Percentiles rank a stretch among this genome's conserved stretches.
Evolutionary conservation across 1,140 invertebrate genomes (phyloP).

Genomic region (Amyelois transitella): DNA sequence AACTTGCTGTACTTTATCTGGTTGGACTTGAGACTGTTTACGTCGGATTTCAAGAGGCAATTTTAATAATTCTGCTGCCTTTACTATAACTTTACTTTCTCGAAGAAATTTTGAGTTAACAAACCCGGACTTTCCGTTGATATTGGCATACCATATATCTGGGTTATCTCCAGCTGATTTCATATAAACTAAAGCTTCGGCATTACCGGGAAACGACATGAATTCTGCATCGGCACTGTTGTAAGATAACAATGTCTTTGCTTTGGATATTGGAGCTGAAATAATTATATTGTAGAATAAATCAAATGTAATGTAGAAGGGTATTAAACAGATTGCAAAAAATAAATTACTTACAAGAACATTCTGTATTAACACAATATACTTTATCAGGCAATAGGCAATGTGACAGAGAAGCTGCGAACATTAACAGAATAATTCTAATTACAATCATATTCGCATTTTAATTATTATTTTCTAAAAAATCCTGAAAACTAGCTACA

Average conservation of each 20-base stretch:
- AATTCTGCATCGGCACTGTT: conserved; percentile 74
- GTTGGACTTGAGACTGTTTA: conserved; percentile 32
- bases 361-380: conserved; percentile 57
- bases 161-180: conserved; percentile 80
- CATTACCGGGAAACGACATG: conserved; percentile 78
- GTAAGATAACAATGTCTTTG: conserved; percentile 77
- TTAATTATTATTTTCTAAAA: conserved; percentile 47
- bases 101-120: conserved; percentile 75
- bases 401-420: conserved; percentile 41
- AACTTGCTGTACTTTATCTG: conserved; percentile 57
- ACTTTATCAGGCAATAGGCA: conserved; percentile 61
- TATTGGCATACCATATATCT: conserved; percentile 83
- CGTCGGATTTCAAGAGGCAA: conserved; percentile 32
- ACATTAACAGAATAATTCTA: conserved; percentile 50
- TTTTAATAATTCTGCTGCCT: conserved; percentile 27
- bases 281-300: conserved; percentile 20
- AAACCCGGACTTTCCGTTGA: conserved; percentile 82
- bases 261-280: conserved; percentile 80
- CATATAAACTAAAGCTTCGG: conserved; percentile 80
- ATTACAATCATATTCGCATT: conserved; percentile 65
- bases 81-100: conserved; percentile 50
- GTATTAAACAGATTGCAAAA: conserved; percentile 30
- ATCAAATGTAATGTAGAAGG: conserved; percentile 14
- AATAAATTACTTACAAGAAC: conserved; percentile 45
- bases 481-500: conserved; percentile 37